Evolutionary conservation across 2,797 vertebrate species (phyloP), one percentile per base, ranked within the genome.

Genomic region (Anguilla pacifica): DNA sequence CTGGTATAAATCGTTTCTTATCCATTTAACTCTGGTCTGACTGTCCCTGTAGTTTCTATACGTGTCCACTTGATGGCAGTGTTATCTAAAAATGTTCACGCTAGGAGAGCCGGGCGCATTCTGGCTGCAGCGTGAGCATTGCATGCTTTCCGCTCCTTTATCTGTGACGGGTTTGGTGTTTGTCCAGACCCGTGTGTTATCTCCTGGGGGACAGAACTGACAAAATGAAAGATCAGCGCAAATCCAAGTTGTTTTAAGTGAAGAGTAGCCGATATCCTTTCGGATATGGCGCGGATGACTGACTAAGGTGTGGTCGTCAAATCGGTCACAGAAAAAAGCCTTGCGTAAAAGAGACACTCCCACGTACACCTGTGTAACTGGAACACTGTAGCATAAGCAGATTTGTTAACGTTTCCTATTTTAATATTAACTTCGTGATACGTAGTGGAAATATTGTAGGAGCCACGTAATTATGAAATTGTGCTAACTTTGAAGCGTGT

Each of bases 61-160:
- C 43, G 13, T 77, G 59, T 39, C 86, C 92, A 89, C 89, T 89
- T 90, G 92, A 89, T 91, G 92, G 91, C 89, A 88, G 83, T 85
- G 79, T 85, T 85, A 49, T 59, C 28, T 84, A 57, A 82, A 51
- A 10, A 39, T 31, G 70, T 31, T 7, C 5, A 35, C 72, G 2
- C 13, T 39, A 3, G 1, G 64, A 77, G 72, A 79, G 39, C 72
- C 11, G 35, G 3, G 35, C 15, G 39, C 35, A 7, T 79, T 43
- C 39, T 79, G 17, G 43, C 39, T 79, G 46, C 74, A 46, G 74
- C 35, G 39, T 43, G 72, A 39, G 74, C 19, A 46, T 25, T 17
- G 74, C 15, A 46, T 79, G 39, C 46, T 39, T 4, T 4, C 46
- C 35, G 15, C 15, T 19, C 15, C 15, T 46, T 79, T 17, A 79